Evolutionary conservation across 2,797 vertebrate genomes (phyloP), one percentile per base, ranked within the genome.

Genomic region (Chanos chanos): DNA sequence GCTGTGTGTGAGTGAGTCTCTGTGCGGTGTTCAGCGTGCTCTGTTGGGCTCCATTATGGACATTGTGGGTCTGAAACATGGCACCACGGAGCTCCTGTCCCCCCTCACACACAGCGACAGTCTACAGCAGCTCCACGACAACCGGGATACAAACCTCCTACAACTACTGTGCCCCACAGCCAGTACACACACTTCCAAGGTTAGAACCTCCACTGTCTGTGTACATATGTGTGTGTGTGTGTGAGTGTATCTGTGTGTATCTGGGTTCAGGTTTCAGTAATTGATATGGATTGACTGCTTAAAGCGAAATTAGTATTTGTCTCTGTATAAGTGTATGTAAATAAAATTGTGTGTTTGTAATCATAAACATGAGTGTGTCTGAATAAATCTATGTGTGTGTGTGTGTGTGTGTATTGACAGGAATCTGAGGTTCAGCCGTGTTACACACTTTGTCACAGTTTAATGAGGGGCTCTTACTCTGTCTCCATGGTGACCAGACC

Each of bases 401-500:
- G 13, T 61, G 8, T 66, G 30, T 71, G n/a, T 66, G n/a, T 71
- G 4, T 74, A 70, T 51, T 75, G 39, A 43, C 83, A 74, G 51
- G 81, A 91, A 73, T 71, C 66, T 31, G 78, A 81, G 63, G 78
- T 80, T 51, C 74, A 80, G 40, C 7, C 55, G 54, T 78, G 81
- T 34, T 95, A 95, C 39, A 91, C 88, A 1, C 71, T 98, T 50
- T 83, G 92, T 67, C 94, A 91, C 70, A 90, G 78, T 16, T 86
- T 86, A 81, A 84, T 60, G 54, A 81, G 81, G 60, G 88, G 85
- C 18, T 85, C 82, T 27, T 95, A 92, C 76, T 87, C 72, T 3
- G 81, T 93, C 61, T 91, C 89, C 12, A 58, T 96, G 60, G 85
- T 76, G 10, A 88, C 86, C 43, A 84, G 76, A 61, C 86, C 88